Evolutionary conservation across 2,797 vertebrate genomes (phyloP).

Genomic region (Gobio occitaniae): DNA sequence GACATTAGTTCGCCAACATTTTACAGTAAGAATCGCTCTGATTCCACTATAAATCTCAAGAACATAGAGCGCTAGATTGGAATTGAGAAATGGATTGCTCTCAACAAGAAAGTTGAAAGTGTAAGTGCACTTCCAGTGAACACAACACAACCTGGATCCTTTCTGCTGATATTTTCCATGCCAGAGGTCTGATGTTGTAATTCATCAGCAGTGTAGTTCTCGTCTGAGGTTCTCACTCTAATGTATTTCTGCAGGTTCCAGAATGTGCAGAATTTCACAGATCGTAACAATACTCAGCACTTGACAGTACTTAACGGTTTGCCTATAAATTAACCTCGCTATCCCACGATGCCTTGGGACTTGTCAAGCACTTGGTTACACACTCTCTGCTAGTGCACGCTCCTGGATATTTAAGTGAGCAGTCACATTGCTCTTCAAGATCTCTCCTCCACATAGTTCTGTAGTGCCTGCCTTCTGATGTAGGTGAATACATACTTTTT

Average conservation of each 20-base stretch:
- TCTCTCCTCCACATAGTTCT: constrained; percentile 3
- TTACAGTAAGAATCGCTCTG: constrained; percentile 2
- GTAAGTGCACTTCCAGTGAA: constrained; percentile 38
- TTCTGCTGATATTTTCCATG: not conserved
- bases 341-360: constrained; percentile 49
- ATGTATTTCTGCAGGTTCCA: constrained; percentile 27
- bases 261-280: constrained; percentile 21
- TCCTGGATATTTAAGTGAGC: constrained; percentile 18
- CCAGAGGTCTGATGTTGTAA: not conserved
- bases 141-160: not conserved
- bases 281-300: constrained; percentile 24
- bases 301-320: constrained; percentile 44
- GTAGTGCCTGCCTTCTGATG: constrained; percentile 17
- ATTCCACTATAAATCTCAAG: constrained; percentile 24
- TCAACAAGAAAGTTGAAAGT: not conserved
- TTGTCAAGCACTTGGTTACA: constrained; percentile 16
- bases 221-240: not conserved
- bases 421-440: constrained; percentile 6
- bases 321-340: constrained; percentile 43
- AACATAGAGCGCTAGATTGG: not conserved
- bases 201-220: constrained; percentile 18
- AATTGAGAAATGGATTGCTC: constrained; percentile 9
- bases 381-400: constrained; percentile 13
- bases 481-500: not conserved
- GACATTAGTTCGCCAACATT: constrained; percentile 13